A percentile compares a stretch with the other conserved stretches of the same genome.
Conservation (phyloP, 2,888 invertebrate genomes). For the Polydrusus pterygomalis region DNA sequence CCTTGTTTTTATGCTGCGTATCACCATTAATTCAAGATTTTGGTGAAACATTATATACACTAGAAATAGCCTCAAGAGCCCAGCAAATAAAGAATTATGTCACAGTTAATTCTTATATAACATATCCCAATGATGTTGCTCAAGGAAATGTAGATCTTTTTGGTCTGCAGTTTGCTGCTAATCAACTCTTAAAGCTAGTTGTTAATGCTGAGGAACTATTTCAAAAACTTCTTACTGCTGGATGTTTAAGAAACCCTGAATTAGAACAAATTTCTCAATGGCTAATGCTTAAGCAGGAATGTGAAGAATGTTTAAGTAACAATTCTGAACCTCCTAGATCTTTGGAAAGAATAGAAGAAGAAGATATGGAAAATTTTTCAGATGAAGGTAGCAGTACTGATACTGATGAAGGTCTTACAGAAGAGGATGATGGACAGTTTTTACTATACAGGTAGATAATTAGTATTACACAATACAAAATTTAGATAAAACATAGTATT, state of each 20-base stretch:
- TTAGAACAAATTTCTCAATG: conserved; percentile 87
- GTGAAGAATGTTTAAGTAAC: conserved; percentile 85
- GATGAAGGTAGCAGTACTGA: conserved; percentile 63
- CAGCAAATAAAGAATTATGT: conserved; percentile 82
- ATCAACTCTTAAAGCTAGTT: conserved; percentile 88
- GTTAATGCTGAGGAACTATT: conserved; percentile 90
- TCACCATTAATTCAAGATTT: conserved; percentile 81
- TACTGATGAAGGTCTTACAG: conserved; percentile 70
- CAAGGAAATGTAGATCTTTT: conserved; percentile 74
- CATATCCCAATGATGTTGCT: conserved; percentile 59
- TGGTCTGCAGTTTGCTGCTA: conserved; percentile 87
- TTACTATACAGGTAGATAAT: conserved; percentile 77
- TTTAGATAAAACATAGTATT: too few relatives aligned
- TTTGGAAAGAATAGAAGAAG: conserved; percentile 76
- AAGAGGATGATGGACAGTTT: conserved; percentile 78
- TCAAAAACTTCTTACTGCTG: conserved; percentile 82
- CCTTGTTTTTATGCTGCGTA: conserved; percentile 83
- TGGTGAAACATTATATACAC: conserved; percentile 80
- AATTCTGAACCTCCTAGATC: conserved; percentile 74
- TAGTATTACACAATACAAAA: background rate
- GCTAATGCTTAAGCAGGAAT: conserved; percentile 90
- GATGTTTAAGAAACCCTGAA: conserved; percentile 81
- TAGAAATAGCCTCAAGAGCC: conserved; percentile 80
- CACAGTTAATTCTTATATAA: conserved; percentile 79
- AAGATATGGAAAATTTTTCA: conserved; percentile 71